A percentile compares a stretch with the other conserved stretches of the same genome.
Conservation (phyloP, 2,888 invertebrate genomes). For the Metopia argyrocephala region DNA sequence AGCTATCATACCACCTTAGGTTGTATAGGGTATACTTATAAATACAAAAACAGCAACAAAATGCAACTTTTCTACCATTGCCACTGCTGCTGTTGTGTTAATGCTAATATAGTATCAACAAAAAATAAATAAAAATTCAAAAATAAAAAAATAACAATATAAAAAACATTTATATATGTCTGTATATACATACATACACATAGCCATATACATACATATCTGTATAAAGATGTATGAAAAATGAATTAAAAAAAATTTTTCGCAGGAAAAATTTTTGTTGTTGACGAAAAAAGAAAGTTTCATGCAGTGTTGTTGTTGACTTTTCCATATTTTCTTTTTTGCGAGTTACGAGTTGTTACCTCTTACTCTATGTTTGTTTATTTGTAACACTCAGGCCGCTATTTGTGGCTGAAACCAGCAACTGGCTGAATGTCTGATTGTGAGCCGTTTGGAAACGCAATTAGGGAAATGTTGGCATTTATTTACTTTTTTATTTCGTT, state of each 20-base stretch:
- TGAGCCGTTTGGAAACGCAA: constrained; percentile 42
- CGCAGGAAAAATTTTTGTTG: constrained; percentile 46
- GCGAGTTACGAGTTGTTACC: background rate
- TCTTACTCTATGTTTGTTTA: constrained; percentile 1
- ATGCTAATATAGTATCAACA: constrained; percentile 32
- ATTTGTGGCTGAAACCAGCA: constrained; percentile 13
- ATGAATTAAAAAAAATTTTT: constrained; percentile 57
- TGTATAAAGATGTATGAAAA: constrained; percentile 16
- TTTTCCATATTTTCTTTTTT: constrained; percentile 21
- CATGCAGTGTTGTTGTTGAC: constrained; percentile 54
- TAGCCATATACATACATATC: background rate
- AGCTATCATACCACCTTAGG: no score
- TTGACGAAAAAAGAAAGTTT: constrained; percentile 64
- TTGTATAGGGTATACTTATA: background rate
- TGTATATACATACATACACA: no score
- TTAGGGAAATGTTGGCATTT: constrained; percentile 63
- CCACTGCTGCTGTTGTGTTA: constrained; percentile 12
- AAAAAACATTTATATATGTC: constrained; percentile 45
- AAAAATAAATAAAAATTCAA: constrained; percentile 13
- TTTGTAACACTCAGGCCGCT: constrained; percentile 26
- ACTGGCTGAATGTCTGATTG: background rate
- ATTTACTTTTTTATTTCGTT: constrained; percentile 25
- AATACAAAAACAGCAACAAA: constrained; percentile 41
- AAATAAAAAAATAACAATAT: constrained; percentile 33
- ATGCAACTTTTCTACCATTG: constrained; percentile 54